Evolutionary conservation across 2,113 vertebrate genomes (phyloP).

Genomic region (Onychorhynchus coronatus): DNA sequence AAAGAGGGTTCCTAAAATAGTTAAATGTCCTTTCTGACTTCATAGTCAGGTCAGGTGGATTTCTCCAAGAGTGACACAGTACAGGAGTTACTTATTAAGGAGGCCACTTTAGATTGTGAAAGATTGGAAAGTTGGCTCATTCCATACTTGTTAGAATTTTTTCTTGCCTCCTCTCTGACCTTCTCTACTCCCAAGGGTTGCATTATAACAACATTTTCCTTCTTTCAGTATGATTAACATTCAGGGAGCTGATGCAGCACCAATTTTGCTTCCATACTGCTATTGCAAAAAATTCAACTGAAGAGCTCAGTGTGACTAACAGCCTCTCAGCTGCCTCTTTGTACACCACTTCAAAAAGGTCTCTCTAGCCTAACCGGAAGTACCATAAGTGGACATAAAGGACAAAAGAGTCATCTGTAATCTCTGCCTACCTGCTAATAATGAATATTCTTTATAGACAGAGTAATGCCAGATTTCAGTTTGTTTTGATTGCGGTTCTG

Average conservation of each 20-base stretch:
- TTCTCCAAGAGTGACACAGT: neutral
- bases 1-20: neutral
- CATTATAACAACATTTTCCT: conserved; percentile 11
- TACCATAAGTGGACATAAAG: neutral
- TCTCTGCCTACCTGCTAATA: neutral
- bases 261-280: neutral
- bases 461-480: neutral
- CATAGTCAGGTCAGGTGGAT: neutral
- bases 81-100: neutral
- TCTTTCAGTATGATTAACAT: conserved; percentile 9
- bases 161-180: conserved; percentile 13
- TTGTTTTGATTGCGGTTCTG: neutral
- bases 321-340: neutral
- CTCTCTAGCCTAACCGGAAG: neutral
- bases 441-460: neutral
- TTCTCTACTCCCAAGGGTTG: neutral
- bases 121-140: neutral
- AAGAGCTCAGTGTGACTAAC: neutral
- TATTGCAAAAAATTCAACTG: neutral
- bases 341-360: neutral
- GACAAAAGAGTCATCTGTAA: neutral
- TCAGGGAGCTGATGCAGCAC: neutral
- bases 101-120: neutral
- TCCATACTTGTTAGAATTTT: neutral
- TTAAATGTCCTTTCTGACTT: neutral